A percentile compares a stretch with the other conserved stretches of the same genome.
phyloP scores from a whole-genome alignment of 2,113 vertebrate species.

The Triplophysa tibetana region DNA sequence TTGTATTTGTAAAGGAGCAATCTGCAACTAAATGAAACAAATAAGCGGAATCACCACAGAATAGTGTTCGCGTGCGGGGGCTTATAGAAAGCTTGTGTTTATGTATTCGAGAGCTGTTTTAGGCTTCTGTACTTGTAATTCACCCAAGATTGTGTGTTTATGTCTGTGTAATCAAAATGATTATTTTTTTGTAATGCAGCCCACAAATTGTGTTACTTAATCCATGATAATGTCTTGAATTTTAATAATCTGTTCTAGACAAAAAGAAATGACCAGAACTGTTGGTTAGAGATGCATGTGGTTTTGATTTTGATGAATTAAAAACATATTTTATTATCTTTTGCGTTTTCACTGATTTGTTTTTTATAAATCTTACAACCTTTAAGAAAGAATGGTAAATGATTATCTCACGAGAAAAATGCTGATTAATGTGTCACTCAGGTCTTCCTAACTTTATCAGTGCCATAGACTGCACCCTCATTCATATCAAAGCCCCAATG shows the following conservation, averaged over 20 bases:
- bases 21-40: not conserved
- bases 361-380: not conserved
- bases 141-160: slow-evolving; percentile 12
- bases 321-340: slow-evolving; percentile 50
- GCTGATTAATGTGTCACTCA: too few relatives aligned
- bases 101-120: slow-evolving; percentile 14
- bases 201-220: slow-evolving; percentile 27
- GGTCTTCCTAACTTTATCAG: too few relatives aligned
- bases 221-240: not conserved
- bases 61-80: not conserved
- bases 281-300: slow-evolving; percentile 44
- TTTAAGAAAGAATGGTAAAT: too few relatives aligned
- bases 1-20: slow-evolving; percentile 6
- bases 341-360: not conserved
- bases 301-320: slow-evolving; percentile 47
- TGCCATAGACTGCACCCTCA: too few relatives aligned
- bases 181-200: slow-evolving; percentile 18
- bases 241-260: not conserved
- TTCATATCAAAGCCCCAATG: too few relatives aligned
- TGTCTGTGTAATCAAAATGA: slow-evolving; percentile 24
- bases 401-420: too few relatives aligned
- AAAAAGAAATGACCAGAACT: slow-evolving; percentile 8
- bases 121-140: slow-evolving; percentile 13
- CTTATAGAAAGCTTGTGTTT: slow-evolving; percentile 5
- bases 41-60: not conserved